Base-by-base conservation (phyloP, 2,888 invertebrate species). In the Euclidia mi region DNA sequence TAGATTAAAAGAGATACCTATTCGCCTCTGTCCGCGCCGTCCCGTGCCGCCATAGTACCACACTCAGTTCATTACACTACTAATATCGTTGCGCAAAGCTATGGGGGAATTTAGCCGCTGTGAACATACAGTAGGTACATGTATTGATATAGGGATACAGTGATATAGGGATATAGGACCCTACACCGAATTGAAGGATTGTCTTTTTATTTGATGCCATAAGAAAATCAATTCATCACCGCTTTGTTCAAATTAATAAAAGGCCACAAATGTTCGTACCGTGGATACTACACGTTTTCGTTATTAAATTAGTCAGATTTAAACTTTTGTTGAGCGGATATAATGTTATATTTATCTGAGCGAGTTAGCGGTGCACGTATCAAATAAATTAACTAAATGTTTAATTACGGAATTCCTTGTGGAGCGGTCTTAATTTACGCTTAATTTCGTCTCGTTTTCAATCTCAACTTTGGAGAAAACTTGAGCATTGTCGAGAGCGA, bases 371-470 rank as follows among this genome's bases (percentile, higher is more conserved):
- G 42, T 55, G 58, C 51, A 65, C 47, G 59, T 68, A 55, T 20
- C 56, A 14, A 29, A 52, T 60, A 67, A 62, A 68, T 81, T 74
- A 75, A 78, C 77, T 71, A 72, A 58, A 69, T 70, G 72, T 78
- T 82, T 81, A 81, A 80, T 82, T 81, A 72, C 75, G 61, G 75
- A 79, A 81, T 78, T 79, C 77, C 75, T 68, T 56, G 64, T 71
- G 64, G 57, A 68, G 72, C 76, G 80, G 72, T 85, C 82, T 88
- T 85, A 83, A 88, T 87, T 82, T 83, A 81, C 81, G 74, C 77
- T 81, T 80, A 81, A 82, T 82, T 83, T 77, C 78, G 76, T 84
- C 81, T 89, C 84, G 80, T 87, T 90, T 84, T 85, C 85, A 89
- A 89, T 88, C 84, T 83, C 81, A 80, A 81, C 81, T 84, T 79